Evolutionary conservation across 2,113 vertebrate genomes (phyloP).

Genomic region (Fukomys damarensis): DNA sequence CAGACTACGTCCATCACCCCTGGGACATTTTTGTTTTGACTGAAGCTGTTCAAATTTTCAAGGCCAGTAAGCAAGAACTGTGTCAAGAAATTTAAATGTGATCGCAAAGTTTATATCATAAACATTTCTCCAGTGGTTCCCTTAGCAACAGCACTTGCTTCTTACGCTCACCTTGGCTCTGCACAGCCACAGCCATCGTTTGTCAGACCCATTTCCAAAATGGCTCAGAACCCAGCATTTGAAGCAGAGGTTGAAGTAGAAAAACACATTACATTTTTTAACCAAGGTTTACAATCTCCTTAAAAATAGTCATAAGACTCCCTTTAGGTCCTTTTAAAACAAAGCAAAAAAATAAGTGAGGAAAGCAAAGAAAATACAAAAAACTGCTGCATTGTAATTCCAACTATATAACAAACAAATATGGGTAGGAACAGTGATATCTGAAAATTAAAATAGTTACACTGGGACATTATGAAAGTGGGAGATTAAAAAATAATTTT

Average conservation of each 20-base stretch:
- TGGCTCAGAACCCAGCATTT: neutral
- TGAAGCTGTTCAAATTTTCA: slow-evolving; percentile 55
- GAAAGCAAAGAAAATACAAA: neutral
- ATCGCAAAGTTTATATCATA: slow-evolving; percentile 54
- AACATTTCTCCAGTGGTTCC: neutral
- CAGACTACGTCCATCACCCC: neutral
- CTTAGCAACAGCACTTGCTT: slow-evolving; percentile 45
- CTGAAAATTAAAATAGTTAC: slow-evolving; percentile 8
- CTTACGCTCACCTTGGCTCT: slow-evolving; percentile 37
- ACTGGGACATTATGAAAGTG: neutral
- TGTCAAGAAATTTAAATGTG: slow-evolving; percentile 35
- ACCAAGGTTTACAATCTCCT: slow-evolving; percentile 40
- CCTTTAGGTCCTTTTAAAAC: neutral
- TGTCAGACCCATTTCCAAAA: slow-evolving; percentile 37
- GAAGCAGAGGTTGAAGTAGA: slow-evolving; percentile 38
- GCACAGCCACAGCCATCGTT: neutral
- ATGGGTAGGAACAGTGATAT: neutral
- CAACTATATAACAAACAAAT: neutral
- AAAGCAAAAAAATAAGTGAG: neutral
- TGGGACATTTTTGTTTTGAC: neutral
- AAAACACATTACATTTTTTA: slow-evolving; percentile 60
- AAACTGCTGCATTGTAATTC: neutral
- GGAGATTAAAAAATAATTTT: neutral
- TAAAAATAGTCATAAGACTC: neutral
- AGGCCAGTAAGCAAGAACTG: slow-evolving; percentile 17